Percentiles rank a stretch among this genome's conserved stretches.
Conservation (phyloP, 2,797 vertebrate genomes). For the Pseudochirops cupreus region DNA sequence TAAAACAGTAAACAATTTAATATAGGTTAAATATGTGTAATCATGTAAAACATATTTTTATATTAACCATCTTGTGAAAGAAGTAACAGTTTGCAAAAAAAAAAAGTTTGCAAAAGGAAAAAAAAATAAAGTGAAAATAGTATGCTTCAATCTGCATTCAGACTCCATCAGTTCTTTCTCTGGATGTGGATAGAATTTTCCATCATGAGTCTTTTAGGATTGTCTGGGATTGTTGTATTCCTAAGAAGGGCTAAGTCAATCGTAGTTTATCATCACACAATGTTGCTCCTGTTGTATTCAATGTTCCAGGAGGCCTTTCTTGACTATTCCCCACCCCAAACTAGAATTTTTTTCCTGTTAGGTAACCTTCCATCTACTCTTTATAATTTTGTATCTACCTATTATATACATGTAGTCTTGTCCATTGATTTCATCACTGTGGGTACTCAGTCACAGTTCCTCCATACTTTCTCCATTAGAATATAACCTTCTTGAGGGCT, state of each 20-base stretch:
- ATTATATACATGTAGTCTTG: neutral
- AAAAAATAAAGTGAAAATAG: neutral
- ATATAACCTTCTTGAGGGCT: neutral
- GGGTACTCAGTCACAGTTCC: too few species aligned
- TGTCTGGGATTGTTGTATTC: neutral
- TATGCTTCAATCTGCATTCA: neutral
- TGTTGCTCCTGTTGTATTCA: neutral
- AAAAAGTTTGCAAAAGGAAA: neutral
- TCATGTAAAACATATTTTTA: neutral
- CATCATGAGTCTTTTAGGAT: neutral
- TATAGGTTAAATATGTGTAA: neutral
- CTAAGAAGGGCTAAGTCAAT: neutral
- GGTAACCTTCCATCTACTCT: neutral
- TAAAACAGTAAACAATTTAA: neutral
- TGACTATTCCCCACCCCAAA: rapidly evolving
- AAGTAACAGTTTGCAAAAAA: neutral
- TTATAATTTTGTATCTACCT: neutral
- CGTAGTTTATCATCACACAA: neutral
- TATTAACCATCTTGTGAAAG: neutral
- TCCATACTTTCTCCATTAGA: neutral
- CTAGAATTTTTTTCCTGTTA: neutral
- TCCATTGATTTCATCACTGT: neutral
- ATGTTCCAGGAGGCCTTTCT: neutral
- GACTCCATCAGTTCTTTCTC: neutral
- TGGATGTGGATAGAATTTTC: neutral